A percentile compares a stretch with the other conserved stretches of the same genome.
Conservation (phyloP, 1,140 invertebrate genomes). For the Thaumatotibia leucotreta region DNA sequence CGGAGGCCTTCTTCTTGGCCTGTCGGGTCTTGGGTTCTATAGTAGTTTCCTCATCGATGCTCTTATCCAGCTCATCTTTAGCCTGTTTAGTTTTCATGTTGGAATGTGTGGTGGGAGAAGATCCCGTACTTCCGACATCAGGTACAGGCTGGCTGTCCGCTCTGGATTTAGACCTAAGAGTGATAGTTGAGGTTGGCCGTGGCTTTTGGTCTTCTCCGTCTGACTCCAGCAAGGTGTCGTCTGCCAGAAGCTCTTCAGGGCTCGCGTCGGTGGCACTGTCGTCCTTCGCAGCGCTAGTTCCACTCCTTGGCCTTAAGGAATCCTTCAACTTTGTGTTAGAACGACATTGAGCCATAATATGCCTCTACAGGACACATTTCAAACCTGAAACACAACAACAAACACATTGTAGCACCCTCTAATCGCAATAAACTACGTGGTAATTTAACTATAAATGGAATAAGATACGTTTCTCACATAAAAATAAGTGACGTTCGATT, state of each 20-base stretch:
- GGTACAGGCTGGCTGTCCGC: conserved; percentile 49
- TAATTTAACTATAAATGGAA: conserved; percentile 23
- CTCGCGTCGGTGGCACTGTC: conserved; percentile 25
- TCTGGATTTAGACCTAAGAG: conserved; percentile 28
- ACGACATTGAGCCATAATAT: conserved; percentile 38
- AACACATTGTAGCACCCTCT: conserved; percentile 19
- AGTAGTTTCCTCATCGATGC: conserved; percentile 61
- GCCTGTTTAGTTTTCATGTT: conserved; percentile 73
- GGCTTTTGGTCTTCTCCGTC: conserved; percentile 14
- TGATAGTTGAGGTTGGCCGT: conserved; percentile 20
- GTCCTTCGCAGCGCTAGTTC: conserved; percentile 18
- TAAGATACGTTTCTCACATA: neutral
- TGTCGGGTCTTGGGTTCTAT: conserved; percentile 63
- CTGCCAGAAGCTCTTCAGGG: conserved; percentile 19
- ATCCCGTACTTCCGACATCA: conserved; percentile 67
- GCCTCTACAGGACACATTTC: conserved; percentile 37
- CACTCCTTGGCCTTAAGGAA: conserved; percentile 20
- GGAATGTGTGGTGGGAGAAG: conserved; percentile 63
- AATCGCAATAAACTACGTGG: conserved; percentile 30
- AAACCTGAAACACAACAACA: conserved; percentile 49
- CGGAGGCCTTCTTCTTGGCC: conserved; percentile 66
- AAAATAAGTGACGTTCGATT: neutral
- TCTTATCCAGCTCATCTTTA: conserved; percentile 67
- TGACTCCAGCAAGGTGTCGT: conserved; percentile 10
- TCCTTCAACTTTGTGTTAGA: conserved; percentile 30